These are phyloP conservation scores for Tragulus kanchil DNA, from an alignment of 2,113 vertebrate genomes.

Conservation along the genomic window DNA sequence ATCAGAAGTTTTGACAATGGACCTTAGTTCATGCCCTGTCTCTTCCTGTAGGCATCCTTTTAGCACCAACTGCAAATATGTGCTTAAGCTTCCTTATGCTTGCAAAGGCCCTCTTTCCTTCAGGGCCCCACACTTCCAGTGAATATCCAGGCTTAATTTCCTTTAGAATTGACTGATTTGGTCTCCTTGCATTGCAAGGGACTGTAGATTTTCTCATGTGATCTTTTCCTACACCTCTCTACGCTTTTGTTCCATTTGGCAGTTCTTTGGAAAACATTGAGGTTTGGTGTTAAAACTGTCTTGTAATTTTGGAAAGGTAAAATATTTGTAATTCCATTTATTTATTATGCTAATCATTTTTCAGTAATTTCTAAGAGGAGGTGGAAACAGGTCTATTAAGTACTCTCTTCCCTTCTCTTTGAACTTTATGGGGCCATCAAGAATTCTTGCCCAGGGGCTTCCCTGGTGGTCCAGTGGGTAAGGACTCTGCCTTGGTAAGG, in stretches of 20 bases:
- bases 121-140: background rate
- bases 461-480: too few species aligned
- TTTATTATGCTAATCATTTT: background rate
- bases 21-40: too few species aligned
- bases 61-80: too few species aligned
- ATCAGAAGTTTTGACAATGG: too few species aligned
- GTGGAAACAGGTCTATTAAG: background rate
- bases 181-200: background rate
- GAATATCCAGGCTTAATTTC: background rate
- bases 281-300: background rate
- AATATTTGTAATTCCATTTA: background rate
- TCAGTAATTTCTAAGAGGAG: background rate
- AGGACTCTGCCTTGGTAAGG: too few species aligned
- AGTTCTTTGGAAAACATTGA: constrained; percentile 19
- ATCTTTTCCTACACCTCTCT: background rate
- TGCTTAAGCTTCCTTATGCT: too few species aligned
- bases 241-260: background rate
- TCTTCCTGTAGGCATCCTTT: too few species aligned
- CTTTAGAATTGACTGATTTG: background rate
- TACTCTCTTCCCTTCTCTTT: background rate
- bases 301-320: background rate
- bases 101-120: too few species aligned
- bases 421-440: background rate
- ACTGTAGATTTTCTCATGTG: background rate
- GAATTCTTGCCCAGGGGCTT: too few species aligned